Percentiles rank a stretch among this genome's conserved stretches.
These are phyloP conservation scores for Stenodema calcarata DNA, from an alignment of 2,888 invertebrate genomes.

Conservation along the genomic window DNA sequence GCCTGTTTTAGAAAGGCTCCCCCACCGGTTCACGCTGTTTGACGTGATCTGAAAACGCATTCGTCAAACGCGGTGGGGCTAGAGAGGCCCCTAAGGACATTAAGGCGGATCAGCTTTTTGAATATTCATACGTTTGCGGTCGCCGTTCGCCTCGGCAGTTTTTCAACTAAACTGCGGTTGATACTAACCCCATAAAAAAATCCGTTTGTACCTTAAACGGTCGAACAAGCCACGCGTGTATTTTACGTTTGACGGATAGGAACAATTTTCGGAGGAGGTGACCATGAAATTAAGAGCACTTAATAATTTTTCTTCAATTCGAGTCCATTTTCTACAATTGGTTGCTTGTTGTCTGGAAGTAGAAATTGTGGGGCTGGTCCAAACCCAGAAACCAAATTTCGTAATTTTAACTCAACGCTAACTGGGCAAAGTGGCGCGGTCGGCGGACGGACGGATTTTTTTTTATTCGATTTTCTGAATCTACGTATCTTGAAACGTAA, in stretches of 20 bases:
- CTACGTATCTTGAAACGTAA: no score
- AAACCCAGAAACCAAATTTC: no score
- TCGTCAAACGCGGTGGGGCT: neutral
- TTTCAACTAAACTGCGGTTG: neutral
- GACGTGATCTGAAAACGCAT: neutral
- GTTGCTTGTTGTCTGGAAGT: no score
- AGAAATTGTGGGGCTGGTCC: no score
- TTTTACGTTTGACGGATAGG: neutral
- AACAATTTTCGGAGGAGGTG: neutral
- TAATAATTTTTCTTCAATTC: no score
- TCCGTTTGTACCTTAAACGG: neutral
- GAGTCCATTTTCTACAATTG: no score
- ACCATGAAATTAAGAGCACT: no score
- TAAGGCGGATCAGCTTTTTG: neutral
- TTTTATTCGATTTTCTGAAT: no score
- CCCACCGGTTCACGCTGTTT: neutral
- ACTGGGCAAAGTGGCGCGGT: no score
- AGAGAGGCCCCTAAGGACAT: neutral
- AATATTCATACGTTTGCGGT: neutral
- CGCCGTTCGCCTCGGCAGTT: neutral
- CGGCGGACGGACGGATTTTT: no score
- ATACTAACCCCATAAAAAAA: neutral
- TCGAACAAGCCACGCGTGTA: neutral
- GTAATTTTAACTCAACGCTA: no score
- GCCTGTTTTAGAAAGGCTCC: neutral